phyloP scores from a whole-genome alignment of 2,797 vertebrate species.

The Spheniscus humboldti region DNA sequence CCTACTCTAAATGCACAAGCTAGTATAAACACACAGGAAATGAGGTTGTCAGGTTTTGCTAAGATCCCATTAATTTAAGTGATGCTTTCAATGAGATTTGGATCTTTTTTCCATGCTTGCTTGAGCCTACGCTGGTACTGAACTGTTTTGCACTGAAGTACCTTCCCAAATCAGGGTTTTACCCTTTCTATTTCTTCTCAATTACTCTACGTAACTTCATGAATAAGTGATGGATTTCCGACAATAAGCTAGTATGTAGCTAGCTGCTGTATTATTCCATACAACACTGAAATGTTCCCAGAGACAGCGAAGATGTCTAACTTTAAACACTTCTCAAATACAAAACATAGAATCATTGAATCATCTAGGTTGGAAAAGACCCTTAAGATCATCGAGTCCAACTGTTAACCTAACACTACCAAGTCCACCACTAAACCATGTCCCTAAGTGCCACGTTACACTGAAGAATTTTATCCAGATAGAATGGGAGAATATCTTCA shows the following conservation, averaged over 20 bases:
- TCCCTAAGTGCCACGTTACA: accelerated
- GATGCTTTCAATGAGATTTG: not conserved
- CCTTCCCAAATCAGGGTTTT: not conserved
- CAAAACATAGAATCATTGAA: not conserved
- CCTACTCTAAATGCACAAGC: not conserved
- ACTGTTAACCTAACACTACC: not conserved
- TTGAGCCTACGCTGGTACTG: not conserved
- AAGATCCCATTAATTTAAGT: not conserved
- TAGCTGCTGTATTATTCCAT: not conserved
- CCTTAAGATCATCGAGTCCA: not conserved
- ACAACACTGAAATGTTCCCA: not conserved
- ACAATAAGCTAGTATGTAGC: not conserved
- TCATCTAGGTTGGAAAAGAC: not conserved
- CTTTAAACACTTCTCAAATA: not conserved
- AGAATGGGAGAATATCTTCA: not conserved
- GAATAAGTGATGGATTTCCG: not conserved
- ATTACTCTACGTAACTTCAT: not conserved
- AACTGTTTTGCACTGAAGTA: not conserved
- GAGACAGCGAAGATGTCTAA: not conserved
- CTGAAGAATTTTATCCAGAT: not conserved
- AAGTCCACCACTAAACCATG: not conserved
- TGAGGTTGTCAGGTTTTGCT: not conserved
- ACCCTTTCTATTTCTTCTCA: not conserved
- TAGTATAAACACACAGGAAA: not conserved
- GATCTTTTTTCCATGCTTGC: not conserved